Evolutionary conservation across 2,888 invertebrate genomes (phyloP), one percentile per base, ranked within the genome.

Genomic region (Caradrina clavipalpis): DNA sequence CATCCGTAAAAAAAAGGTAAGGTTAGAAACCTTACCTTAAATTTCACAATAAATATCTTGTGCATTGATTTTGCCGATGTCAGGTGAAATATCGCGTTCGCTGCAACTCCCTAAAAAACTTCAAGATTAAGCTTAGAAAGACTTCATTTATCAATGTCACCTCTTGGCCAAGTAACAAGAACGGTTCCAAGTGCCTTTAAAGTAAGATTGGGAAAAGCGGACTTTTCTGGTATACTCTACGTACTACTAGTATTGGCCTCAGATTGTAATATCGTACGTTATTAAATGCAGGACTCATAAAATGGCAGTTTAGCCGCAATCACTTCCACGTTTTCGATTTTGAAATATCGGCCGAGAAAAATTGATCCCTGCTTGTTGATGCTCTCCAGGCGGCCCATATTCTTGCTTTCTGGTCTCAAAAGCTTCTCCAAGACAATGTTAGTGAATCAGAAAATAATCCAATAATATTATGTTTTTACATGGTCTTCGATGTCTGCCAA

Each of bases 121-220:
- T 62, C 47, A 69, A 70, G 76, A 75, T 80, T 65, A 76, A 80
- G 55, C 63, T 75, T 56, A 53, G 50, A 53, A 73, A 80, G 42
- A 42, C 54, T 65, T 65, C 69, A 80, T 77, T 65, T 75, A 76
- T 77, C 80, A 77, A 77, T 35, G 77, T 69, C 77, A 61, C 47
- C 57, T 64, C 63, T 54, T 74, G 60, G 69, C 22, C n/a, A 17
- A 21, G 76, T 47, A 75, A 69, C 80, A 59, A 80, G 76, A 31
- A 49, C 57, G 19, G 54, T 59, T 26, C 35, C 49, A 51, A 68
- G 68, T 22, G 63, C 57, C 39, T 79, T 58, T 60, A 35, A 69
- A 60, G 45, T 57, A 68, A 54, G 17, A 19, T 61, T 17, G n/a
- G 17, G 31, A 50, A 59, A 61, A 55, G 42, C 42, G 47, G 42